Evolutionary conservation across 2,888 invertebrate species (phyloP).

Genomic region (Scaptodrosophila latifasciaeformis): DNA sequence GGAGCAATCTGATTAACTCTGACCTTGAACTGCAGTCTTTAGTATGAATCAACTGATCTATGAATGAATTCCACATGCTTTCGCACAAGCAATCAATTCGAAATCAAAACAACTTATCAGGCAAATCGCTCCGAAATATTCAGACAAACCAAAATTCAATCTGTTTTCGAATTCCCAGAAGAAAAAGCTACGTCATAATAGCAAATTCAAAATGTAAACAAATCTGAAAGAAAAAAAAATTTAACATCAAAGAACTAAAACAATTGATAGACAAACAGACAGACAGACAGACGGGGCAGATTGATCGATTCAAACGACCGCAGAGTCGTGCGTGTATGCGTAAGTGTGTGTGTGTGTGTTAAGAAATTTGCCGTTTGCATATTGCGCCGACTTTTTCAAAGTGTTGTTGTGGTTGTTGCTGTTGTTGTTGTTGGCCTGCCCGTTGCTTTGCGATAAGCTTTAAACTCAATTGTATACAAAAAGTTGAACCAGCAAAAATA

Average conservation of each 20-base stretch:
- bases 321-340: background rate
- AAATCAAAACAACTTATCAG: background rate
- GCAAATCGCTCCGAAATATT: background rate
- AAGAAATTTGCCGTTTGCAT: constrained; percentile 29
- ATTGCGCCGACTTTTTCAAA: constrained; percentile 24
- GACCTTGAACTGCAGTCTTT: too few species aligned
- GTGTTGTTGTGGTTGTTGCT: too few species aligned
- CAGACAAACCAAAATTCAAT: too few species aligned
- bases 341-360: too few species aligned
- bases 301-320: background rate
- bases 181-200: background rate
- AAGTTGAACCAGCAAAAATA: too few species aligned
- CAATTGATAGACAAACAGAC: background rate
- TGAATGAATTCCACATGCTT: too few species aligned
- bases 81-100: too few species aligned
- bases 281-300: background rate
- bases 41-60: too few species aligned
- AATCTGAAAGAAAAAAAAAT: constrained; percentile 34
- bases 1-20: too few species aligned
- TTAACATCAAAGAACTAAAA: constrained; percentile 20
- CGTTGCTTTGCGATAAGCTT: constrained; percentile 22
- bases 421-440: background rate
- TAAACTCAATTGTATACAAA: background rate
- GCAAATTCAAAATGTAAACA: constrained; percentile 19
- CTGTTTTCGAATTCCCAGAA: too few species aligned